phyloP scores from a whole-genome alignment of 2,797 vertebrate genomes.

The Falco columbarius region DNA sequence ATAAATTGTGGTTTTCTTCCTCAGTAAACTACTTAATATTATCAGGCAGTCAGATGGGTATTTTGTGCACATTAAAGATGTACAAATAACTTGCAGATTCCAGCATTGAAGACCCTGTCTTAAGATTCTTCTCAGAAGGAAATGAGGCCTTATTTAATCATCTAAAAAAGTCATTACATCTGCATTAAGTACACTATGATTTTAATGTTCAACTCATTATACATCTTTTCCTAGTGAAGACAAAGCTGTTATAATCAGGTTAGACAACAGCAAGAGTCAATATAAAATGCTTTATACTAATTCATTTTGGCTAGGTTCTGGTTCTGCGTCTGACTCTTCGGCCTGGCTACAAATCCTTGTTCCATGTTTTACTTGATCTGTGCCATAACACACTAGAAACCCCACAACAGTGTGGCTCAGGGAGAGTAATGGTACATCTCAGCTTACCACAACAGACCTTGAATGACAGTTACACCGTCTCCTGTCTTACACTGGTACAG shows the following conservation, averaged over 20 bases:
- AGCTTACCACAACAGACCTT: neutral
- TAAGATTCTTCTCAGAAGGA: neutral
- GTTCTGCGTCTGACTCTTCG: neutral
- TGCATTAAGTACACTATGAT: neutral
- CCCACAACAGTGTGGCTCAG: neutral
- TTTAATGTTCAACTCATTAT: neutral
- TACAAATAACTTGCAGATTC: neutral
- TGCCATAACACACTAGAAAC: neutral
- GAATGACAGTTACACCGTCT: neutral
- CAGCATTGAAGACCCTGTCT: neutral
- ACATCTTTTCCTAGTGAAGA: neutral
- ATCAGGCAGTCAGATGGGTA: slow-evolving; percentile 36
- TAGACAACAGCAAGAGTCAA: neutral
- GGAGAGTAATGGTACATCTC: neutral
- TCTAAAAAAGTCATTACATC: neutral
- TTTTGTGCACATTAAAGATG: neutral
- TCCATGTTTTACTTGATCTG: neutral
- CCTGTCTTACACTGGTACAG: neutral
- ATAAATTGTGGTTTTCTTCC: slow-evolving; percentile 42
- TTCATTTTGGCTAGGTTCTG: neutral
- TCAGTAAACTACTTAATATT: slow-evolving; percentile 33
- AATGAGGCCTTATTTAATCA: neutral
- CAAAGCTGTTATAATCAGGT: neutral
- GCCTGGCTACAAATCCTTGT: neutral
- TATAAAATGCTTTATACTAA: neutral